These are phyloP conservation scores for Onychomys leucogaster DNA, from an alignment of 2,797 vertebrate genomes.

Conservation along the genomic window DNA sequence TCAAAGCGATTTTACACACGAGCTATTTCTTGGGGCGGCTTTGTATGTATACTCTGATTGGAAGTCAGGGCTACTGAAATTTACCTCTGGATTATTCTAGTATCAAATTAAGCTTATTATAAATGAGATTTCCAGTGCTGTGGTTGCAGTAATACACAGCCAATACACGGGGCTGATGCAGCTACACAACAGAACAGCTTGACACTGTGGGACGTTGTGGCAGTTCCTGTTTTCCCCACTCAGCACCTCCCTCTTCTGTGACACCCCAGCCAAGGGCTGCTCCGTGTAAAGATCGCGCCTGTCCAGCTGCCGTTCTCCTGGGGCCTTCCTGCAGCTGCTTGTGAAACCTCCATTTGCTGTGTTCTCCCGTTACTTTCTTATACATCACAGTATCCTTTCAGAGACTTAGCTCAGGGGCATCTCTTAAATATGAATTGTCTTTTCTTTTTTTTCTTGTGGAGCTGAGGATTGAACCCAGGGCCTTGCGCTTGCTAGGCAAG, in stretches of 20 bases:
- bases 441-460: no score
- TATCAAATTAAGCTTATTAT: not conserved
- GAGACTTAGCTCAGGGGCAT: not conserved
- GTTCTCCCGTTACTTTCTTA: not conserved
- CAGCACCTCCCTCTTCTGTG: not conserved
- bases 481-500: no score
- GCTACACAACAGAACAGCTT: not conserved
- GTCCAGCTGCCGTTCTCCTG: not conserved
- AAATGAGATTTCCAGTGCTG: not conserved
- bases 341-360: not conserved
- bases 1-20: not conserved
- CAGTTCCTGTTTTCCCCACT: not conserved
- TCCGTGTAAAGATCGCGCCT: fast-evolving
- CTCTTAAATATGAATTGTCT: not conserved
- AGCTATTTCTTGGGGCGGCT: not conserved
- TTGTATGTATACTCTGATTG: not conserved
- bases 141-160: not conserved
- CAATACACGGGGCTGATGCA: not conserved
- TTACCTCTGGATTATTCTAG: not conserved
- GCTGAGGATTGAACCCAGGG: no score
- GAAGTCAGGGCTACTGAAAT: not conserved
- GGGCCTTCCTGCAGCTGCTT: not conserved
- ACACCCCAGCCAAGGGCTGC: not conserved
- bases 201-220: not conserved
- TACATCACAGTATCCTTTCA: not conserved